A percentile compares a stretch with the other conserved stretches of the same genome.
Evolutionary conservation across 2,888 invertebrate species (phyloP).

Genomic region (Polydesmus complanatus): DNA sequence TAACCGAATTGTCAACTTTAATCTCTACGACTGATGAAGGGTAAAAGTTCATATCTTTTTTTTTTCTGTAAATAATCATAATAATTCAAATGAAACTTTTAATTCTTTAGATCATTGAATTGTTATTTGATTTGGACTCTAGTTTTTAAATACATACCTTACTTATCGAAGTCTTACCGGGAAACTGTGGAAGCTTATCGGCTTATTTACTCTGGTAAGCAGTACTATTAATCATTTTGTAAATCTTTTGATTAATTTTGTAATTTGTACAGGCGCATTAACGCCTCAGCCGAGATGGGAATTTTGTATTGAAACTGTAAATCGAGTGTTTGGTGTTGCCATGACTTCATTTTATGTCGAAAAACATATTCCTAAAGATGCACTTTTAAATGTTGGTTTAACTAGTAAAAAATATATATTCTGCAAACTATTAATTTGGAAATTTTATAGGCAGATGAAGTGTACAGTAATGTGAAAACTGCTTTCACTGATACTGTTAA

Average conservation of each 20-base stretch:
- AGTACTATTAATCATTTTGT: neutral
- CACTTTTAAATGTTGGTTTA: slow-evolving; percentile 19
- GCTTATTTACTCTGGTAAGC: slow-evolving; percentile 24
- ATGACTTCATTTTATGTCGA: slow-evolving; percentile 35
- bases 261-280: slow-evolving; percentile 24
- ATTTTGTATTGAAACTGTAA: slow-evolving; percentile 37
- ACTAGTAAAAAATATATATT: neutral
- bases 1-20: slow-evolving; percentile 39
- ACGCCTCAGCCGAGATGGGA: slow-evolving; percentile 36
- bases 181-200: slow-evolving; percentile 25
- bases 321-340: slow-evolving; percentile 38
- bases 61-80: too few relatives aligned
- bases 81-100: too few relatives aligned
- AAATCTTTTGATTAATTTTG: neutral
- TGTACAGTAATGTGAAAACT: slow-evolving; percentile 26
- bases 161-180: slow-evolving; percentile 36
- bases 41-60: too few relatives aligned
- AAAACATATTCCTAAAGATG: slow-evolving; percentile 23
- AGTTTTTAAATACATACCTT: slow-evolving; percentile 40
- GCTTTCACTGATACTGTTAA: slow-evolving; percentile 24
- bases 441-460: slow-evolving; percentile 24
- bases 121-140: slow-evolving; percentile 47
- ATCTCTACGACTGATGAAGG: slow-evolving; percentile 38
- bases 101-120: slow-evolving; percentile 37
- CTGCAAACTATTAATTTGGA: neutral